Evolutionary conservation across 2,113 vertebrate genomes (phyloP).

Genomic region (Pogona vitticeps): DNA sequence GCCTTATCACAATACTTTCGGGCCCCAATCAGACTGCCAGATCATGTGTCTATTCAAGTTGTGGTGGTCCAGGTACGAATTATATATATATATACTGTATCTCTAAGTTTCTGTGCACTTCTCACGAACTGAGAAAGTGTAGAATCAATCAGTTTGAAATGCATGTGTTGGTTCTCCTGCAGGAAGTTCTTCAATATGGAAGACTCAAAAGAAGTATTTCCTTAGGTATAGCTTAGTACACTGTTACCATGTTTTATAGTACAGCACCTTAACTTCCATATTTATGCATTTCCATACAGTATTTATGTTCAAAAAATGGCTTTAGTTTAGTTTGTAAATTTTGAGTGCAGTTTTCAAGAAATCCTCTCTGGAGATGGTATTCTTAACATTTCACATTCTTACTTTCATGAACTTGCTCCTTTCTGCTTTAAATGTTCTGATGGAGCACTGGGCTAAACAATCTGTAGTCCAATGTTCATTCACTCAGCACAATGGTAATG

Average conservation of each 20-base stretch:
- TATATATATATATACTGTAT: not conserved
- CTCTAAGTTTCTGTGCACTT: not conserved
- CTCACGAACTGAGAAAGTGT: not conserved
- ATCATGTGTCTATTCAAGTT: constrained; percentile 96
- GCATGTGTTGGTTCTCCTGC: not conserved
- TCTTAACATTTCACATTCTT: constrained; percentile 50
- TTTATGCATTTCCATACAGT: constrained; percentile 51
- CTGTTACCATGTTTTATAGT: constrained; percentile 31
- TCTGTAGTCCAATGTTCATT: constrained; percentile 61
- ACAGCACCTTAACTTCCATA: constrained; percentile 38
- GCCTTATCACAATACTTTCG: constrained; percentile 95
- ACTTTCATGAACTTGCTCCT: constrained; percentile 49
- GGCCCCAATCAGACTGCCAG: constrained; percentile 94
- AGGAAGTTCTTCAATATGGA: constrained; percentile 33
- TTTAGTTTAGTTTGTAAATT: constrained; percentile 59
- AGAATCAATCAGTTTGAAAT: not conserved
- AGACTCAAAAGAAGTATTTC: constrained; percentile 42
- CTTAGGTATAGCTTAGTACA: constrained; percentile 48
- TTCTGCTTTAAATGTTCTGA: constrained; percentile 64
- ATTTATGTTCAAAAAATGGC: constrained; percentile 38
- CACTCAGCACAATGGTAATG: constrained; percentile 54
- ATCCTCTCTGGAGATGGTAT: constrained; percentile 63
- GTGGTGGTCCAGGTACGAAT: constrained; percentile 95
- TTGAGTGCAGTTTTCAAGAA: constrained; percentile 50
- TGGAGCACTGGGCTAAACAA: constrained; percentile 59